phyloP scores from a whole-genome alignment of 2,888 invertebrate genomes.

The Metallyticus violacea region DNA sequence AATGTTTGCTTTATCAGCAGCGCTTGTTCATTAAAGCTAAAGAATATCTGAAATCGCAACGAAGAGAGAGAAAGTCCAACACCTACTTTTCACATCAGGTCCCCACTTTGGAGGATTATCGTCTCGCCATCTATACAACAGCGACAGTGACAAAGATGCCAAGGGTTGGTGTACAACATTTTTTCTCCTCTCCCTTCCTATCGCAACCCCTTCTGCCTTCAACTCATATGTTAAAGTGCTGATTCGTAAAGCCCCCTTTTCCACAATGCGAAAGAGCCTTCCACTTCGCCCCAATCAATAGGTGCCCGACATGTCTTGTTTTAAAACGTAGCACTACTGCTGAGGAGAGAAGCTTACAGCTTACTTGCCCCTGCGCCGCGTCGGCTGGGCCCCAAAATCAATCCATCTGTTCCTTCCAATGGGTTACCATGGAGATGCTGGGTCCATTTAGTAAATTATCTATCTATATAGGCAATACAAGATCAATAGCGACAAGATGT shows the following conservation, averaged over 20 bases:
- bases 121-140: neutral
- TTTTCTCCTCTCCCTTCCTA: neutral
- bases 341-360: neutral
- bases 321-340: neutral
- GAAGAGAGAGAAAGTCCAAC: neutral
- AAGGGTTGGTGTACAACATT: neutral
- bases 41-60: neutral
- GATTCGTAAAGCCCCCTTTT: neutral
- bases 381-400: constrained; percentile 22
- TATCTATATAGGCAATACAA: constrained; percentile 34
- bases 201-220: neutral
- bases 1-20: neutral
- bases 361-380: neutral
- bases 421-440: constrained; percentile 31
- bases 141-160: neutral
- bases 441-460: constrained; percentile 36
- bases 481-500: constrained; percentile 34
- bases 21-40: neutral
- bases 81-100: neutral
- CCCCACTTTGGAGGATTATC: neutral
- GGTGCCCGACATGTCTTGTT: constrained; percentile 5
- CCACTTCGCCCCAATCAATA: constrained; percentile 1
- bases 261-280: neutral
- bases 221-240: neutral
- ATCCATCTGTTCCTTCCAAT: constrained; percentile 24